These are phyloP conservation scores for Dermolepida albohirtum DNA, from an alignment of 2,888 invertebrate genomes.

Conservation along the genomic window DNA sequence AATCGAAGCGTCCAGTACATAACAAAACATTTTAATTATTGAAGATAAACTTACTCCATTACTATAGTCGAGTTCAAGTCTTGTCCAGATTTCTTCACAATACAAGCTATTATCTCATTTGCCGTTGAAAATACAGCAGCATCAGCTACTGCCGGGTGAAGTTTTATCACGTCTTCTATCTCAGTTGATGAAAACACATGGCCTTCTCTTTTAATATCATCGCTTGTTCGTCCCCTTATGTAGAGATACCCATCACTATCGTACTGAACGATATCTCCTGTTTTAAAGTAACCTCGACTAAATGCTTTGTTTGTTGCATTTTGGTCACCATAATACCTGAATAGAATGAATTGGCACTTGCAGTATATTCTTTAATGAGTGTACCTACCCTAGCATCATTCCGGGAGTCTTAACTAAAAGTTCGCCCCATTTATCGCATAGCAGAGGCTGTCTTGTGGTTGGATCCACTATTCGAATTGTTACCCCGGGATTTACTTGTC, in stretches of 20 bases:
- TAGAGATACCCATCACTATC: slow-evolving; percentile 58
- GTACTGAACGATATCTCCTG: slow-evolving; percentile 57
- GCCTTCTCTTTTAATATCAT: slow-evolving; percentile 51
- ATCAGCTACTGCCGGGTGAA: slow-evolving; percentile 54
- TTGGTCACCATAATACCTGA: slow-evolving; percentile 57
- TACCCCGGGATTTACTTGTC: slow-evolving; percentile 52
- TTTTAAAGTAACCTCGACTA: slow-evolving; percentile 56
- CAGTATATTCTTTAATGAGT: neutral
- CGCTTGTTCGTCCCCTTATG: slow-evolving; percentile 55
- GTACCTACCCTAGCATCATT: slow-evolving; percentile 57
- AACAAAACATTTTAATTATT: too few species aligned
- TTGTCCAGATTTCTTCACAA: slow-evolving; percentile 49
- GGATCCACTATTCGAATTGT: slow-evolving; percentile 55
- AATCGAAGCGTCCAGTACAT: too few species aligned
- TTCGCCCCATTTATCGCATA: slow-evolving; percentile 55
- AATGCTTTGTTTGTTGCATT: slow-evolving; percentile 47
- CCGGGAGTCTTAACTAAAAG: slow-evolving; percentile 55
- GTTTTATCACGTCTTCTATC: slow-evolving; percentile 55
- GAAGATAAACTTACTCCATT: slow-evolving; percentile 48
- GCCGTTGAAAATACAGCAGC: slow-evolving; percentile 52
- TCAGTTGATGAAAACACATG: slow-evolving; percentile 50
- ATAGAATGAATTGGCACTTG: neutral
- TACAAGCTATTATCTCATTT: slow-evolving; percentile 53
- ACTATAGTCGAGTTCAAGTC: slow-evolving; percentile 44
- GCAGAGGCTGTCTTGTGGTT: slow-evolving; percentile 50